A percentile compares a stretch with the other conserved stretches of the same genome.
Evolutionary conservation across 1,140 invertebrate species (phyloP).

Genomic region (Musca domestica): DNA sequence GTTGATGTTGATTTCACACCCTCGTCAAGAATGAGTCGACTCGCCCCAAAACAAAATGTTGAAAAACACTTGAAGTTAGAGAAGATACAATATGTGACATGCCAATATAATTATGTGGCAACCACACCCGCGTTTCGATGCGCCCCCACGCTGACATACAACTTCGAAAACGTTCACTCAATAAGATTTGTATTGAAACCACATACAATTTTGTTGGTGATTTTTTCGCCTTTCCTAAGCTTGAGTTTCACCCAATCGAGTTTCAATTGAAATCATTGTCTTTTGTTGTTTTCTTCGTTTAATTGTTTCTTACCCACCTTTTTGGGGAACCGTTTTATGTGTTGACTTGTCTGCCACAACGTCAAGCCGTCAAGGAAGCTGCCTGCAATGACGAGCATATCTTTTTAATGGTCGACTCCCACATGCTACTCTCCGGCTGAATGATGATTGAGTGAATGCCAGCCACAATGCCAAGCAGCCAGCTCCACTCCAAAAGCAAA

Average conservation of each 20-base stretch:
- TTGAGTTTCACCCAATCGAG: too few species aligned
- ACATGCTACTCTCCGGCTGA: conserved; percentile 7
- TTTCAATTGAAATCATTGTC: conserved; percentile 12
- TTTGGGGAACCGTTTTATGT: not conserved
- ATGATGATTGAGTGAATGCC: conserved; percentile 13
- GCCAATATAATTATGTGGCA: not conserved
- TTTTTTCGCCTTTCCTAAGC: too few species aligned
- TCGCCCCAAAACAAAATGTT: too few species aligned
- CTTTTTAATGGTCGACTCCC: conserved; percentile 15
- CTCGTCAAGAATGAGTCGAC: not conserved
- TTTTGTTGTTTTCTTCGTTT: not conserved
- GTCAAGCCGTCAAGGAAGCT: too few species aligned
- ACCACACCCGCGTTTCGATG: not conserved
- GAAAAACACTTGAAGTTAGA: too few species aligned
- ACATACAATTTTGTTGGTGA: too few species aligned
- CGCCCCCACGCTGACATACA: too few species aligned
- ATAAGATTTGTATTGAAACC: too few species aligned
- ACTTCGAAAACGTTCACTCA: too few species aligned
- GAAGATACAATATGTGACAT: conserved; percentile 1
- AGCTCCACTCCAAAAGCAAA: conserved; percentile 18
- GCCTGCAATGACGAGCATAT: too few species aligned
- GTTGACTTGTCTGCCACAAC: too few species aligned
- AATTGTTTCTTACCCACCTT: conserved; percentile 12
- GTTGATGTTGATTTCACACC: not conserved
- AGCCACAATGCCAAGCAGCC: not conserved